Evolutionary conservation across 2,888 invertebrate species (phyloP).

Genomic region (Tipula confusa): DNA sequence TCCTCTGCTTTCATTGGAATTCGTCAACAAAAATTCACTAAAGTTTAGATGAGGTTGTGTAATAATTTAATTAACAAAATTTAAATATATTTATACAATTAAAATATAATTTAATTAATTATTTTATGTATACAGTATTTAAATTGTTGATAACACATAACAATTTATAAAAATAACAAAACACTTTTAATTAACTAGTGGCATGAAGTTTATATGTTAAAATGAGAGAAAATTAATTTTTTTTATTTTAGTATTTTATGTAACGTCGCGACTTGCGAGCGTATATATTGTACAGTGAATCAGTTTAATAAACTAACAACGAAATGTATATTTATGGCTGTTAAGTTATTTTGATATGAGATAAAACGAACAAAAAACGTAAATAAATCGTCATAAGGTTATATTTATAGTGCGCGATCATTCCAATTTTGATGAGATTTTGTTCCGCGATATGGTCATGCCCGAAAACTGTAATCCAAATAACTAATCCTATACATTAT

Average conservation of each 20-base stretch:
- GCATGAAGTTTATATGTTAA: background rate
- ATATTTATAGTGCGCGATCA: background rate
- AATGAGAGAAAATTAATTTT: background rate
- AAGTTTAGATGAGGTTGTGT: background rate
- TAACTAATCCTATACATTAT: too few species aligned
- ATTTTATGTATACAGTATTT: background rate
- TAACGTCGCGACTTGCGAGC: background rate
- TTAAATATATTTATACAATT: background rate
- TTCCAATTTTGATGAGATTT: background rate
- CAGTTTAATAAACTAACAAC: background rate
- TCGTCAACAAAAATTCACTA: background rate
- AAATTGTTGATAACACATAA: slow-evolving; percentile 15
- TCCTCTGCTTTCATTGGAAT: background rate
- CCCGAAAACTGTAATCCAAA: background rate
- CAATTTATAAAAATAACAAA: background rate
- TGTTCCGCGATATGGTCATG: background rate
- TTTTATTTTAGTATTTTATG: background rate
- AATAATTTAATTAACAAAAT: background rate
- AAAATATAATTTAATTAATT: background rate
- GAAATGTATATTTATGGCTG: background rate
- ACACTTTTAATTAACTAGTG: background rate
- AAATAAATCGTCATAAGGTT: background rate
- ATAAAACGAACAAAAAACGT: background rate
- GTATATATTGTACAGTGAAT: background rate
- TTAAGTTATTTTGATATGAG: background rate